Evolutionary conservation across 1,140 invertebrate genomes (phyloP).

Genomic region (Rhopalosiphum maidis): DNA sequence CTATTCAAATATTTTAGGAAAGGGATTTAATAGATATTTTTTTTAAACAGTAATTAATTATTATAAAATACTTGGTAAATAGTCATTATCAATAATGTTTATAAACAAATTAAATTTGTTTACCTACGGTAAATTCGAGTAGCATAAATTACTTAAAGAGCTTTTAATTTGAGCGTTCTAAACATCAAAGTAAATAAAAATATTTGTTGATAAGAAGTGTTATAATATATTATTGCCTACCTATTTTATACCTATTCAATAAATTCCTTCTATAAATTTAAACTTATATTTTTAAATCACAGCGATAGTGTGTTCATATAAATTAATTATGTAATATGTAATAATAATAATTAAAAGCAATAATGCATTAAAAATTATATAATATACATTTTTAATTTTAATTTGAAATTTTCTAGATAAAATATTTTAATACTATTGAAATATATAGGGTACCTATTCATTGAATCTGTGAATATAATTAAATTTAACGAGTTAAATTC

Average conservation of each 20-base stretch:
- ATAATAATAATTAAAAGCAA: not conserved
- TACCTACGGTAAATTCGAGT: not conserved
- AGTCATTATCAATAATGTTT: not conserved
- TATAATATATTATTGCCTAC: not conserved
- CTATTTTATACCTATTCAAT: not conserved
- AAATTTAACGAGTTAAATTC: not conserved
- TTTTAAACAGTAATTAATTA: not conserved
- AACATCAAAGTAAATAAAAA: conserved; percentile 2
- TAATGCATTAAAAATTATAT: not conserved
- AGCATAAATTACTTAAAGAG: not conserved
- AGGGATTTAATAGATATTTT: not conserved
- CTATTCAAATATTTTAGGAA: not conserved
- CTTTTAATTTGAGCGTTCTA: not conserved
- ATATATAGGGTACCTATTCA: too few relatives aligned
- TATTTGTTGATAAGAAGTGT: not conserved
- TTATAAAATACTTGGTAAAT: not conserved
- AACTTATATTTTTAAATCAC: not conserved
- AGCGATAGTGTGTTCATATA: not conserved
- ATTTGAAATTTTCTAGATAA: not conserved
- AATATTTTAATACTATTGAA: not conserved
- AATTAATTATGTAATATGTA: not conserved
- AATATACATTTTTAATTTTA: not conserved
- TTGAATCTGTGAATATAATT: not conserved
- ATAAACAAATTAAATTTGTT: conserved; percentile 3
- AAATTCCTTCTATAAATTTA: not conserved